Evolutionary conservation across 2,797 vertebrate genomes (phyloP).

Genomic region (Spinus pinus): DNA sequence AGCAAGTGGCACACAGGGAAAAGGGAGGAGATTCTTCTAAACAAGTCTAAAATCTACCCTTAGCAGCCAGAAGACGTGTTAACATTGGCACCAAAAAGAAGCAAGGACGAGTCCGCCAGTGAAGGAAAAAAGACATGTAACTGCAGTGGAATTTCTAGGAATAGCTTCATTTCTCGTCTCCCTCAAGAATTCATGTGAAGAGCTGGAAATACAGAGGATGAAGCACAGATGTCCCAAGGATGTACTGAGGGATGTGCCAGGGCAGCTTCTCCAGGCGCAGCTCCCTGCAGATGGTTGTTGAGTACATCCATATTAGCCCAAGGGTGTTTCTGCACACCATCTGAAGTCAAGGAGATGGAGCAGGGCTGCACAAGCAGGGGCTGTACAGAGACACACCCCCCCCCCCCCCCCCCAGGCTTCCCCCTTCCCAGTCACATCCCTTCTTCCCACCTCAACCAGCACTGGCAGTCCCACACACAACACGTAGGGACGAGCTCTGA

Average conservation of each 20-base stretch:
- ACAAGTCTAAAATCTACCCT: background rate
- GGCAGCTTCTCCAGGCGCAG: background rate
- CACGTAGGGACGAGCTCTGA: fast-evolving
- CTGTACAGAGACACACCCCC: background rate
- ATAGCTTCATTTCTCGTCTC: background rate
- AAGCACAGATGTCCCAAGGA: background rate
- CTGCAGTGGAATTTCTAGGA: conserved; percentile 30
- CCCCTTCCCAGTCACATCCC: background rate
- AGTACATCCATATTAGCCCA: background rate
- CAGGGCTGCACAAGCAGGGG: background rate
- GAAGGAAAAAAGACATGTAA: background rate
- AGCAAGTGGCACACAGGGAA: background rate
- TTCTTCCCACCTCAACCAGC: background rate
- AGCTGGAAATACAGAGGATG: background rate
- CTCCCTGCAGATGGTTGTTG: background rate
- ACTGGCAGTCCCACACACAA: fast-evolving
- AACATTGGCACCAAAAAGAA: background rate
- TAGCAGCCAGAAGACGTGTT: conserved; percentile 3
- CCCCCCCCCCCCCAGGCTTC: background rate
- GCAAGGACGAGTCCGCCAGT: background rate
- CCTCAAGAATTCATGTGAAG: background rate
- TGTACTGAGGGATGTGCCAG: background rate
- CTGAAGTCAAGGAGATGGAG: background rate
- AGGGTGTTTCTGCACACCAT: background rate
- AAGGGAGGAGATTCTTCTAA: background rate